phyloP scores from a whole-genome alignment of 2,797 vertebrate genomes.

The Tinamus major region DNA sequence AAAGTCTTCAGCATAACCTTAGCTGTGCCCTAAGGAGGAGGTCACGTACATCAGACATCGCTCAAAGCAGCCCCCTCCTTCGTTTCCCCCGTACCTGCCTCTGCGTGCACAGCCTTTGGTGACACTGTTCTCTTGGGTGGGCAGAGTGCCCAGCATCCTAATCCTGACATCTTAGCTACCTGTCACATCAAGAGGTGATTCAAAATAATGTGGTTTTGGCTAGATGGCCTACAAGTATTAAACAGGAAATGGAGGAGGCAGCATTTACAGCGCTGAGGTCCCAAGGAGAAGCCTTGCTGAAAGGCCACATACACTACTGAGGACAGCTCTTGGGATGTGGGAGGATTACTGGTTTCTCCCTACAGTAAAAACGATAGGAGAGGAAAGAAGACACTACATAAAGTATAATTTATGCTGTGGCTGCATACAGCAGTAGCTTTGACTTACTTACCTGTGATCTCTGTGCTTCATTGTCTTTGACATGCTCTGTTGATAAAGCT shows the following conservation, averaged over 20 bases:
- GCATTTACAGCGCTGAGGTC: too few species aligned
- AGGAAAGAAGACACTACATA: neutral
- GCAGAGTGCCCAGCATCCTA: too few species aligned
- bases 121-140: too few species aligned
- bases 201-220: neutral
- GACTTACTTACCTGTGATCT: neutral
- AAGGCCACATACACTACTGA: neutral
- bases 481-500: neutral
- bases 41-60: neutral
- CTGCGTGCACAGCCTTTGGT: neutral
- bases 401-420: neutral
- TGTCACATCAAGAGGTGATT: neutral
- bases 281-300: neutral
- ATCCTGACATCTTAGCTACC: neutral
- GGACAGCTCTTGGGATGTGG: neutral
- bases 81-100: too few species aligned
- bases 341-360: neutral
- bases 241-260: neutral
- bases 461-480: neutral
- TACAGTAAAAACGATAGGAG: neutral
- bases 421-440: neutral
- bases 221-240: neutral
- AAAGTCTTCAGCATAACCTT: neutral
- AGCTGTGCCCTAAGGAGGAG: accelerated
- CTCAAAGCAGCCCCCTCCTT: neutral